Conservation (phyloP, 2,888 invertebrate genomes). For the Harpalus rubripes region DNA sequence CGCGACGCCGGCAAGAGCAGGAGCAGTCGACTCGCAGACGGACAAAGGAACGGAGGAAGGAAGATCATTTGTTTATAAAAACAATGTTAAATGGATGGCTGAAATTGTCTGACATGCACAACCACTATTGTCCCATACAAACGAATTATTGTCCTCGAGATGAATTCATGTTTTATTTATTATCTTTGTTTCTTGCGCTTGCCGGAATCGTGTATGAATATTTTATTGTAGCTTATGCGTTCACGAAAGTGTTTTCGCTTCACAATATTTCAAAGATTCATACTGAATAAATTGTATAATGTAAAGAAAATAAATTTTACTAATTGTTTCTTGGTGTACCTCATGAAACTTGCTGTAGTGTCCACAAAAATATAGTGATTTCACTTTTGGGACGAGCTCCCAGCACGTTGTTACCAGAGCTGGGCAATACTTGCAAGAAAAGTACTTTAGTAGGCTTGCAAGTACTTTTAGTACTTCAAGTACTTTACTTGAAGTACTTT, state of each 20-base stretch:
- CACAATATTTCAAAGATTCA: too few species aligned
- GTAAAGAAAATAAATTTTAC: too few species aligned
- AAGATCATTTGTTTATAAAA: conserved; percentile 51
- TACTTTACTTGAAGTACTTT: too few species aligned
- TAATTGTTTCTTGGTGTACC: too few species aligned
- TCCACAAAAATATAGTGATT: background rate
- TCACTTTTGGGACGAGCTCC: too few species aligned
- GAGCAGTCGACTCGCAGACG: conserved; percentile 2
- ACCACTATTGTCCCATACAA: conserved; percentile 11
- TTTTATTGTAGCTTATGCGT: background rate
- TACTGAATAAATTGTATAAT: too few species aligned
- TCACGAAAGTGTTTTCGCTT: too few species aligned
- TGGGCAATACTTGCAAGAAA: too few species aligned
- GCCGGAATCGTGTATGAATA: background rate
- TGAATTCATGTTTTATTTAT: conserved; percentile 19
- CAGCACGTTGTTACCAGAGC: too few species aligned
- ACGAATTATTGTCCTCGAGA: background rate
- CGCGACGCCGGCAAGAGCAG: conserved; percentile 39
- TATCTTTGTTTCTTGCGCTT: background rate
- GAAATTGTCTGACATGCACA: conserved; percentile 37
- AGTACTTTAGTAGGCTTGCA: too few species aligned
- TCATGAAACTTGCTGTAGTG: too few species aligned
- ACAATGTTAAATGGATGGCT: conserved; percentile 53
- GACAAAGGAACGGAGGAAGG: conserved; percentile 35
- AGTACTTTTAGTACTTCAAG: too few species aligned